Conservation (phyloP, 2,797 vertebrate species). For the Acanthurus leucopareius region DNA sequence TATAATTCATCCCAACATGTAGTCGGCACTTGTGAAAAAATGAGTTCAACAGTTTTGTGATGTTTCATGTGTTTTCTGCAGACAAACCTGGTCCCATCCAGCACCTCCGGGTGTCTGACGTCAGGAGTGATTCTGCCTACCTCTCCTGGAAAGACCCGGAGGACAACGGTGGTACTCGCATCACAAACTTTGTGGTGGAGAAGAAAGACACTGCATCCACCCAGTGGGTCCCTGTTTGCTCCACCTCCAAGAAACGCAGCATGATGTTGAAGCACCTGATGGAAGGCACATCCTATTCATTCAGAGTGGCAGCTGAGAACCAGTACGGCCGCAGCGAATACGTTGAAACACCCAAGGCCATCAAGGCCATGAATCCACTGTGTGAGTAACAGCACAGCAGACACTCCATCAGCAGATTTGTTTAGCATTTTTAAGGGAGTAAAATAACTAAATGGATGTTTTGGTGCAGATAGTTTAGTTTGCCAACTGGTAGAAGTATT, state of each 20-base stretch:
- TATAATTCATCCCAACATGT: neutral
- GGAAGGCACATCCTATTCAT: conserved; percentile 95
- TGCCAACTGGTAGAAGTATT: no score
- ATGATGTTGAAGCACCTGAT: conserved; percentile 93
- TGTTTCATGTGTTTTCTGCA: conserved; percentile 59
- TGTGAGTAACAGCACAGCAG: conserved; percentile 87
- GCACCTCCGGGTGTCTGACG: conserved; percentile 93
- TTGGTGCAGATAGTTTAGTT: neutral
- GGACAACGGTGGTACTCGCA: conserved; percentile 93
- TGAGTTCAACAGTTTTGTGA: neutral
- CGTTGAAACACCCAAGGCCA: conserved; percentile 91
- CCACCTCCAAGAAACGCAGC: conserved; percentile 97
- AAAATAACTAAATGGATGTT: neutral
- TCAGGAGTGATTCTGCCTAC: conserved; percentile 96
- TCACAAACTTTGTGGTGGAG: conserved; percentile 98
- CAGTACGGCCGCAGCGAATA: conserved; percentile 96
- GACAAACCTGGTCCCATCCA: conserved; percentile 98
- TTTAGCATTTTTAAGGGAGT: neutral
- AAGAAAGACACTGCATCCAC: conserved; percentile 93
- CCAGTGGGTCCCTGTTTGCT: conserved; percentile 95
- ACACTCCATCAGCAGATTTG: neutral
- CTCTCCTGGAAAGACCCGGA: conserved; percentile 99
- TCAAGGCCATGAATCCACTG: conserved; percentile 96
- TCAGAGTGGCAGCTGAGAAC: conserved; percentile 98
- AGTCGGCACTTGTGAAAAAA: neutral